Conservation (phyloP, 2,797 vertebrate species). For the Poeciliopsis infans region DNA sequence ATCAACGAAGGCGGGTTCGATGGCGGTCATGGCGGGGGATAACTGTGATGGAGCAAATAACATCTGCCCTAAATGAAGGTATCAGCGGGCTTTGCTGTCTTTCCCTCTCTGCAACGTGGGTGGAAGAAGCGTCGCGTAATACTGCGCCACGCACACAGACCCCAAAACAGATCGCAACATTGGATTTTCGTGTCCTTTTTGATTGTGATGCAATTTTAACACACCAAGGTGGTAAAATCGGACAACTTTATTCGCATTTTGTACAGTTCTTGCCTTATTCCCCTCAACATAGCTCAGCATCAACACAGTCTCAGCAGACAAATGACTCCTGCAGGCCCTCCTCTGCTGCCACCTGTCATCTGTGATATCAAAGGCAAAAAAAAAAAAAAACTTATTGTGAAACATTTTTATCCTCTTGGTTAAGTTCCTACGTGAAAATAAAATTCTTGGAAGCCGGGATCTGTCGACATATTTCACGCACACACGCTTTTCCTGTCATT, state of each 20-base stretch:
- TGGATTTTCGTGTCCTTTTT: background rate
- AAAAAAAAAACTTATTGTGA: conserved; percentile 25
- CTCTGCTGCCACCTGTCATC: conserved; percentile 69
- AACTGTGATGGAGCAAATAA: conserved; percentile 33
- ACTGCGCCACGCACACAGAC: conserved; percentile 80
- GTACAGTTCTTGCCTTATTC: background rate
- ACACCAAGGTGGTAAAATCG: background rate
- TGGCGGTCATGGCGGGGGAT: conserved; percentile 28
- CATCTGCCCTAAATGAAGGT: conserved; percentile 16
- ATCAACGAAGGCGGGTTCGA: conserved; percentile 24
- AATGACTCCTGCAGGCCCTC: conserved; percentile 66
- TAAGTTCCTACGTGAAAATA: conserved; percentile 17
- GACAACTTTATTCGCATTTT: background rate
- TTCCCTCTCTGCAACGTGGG: conserved; percentile 78
- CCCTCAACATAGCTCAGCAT: conserved; percentile 51
- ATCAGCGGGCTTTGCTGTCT: conserved; percentile 63
- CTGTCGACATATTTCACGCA: conserved; percentile 3
- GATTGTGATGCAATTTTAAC: conserved; percentile 8
- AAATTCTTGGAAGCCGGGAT: background rate
- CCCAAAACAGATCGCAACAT: conserved; percentile 56
- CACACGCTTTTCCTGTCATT: conserved; percentile 22
- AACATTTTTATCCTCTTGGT: conserved; percentile 12
- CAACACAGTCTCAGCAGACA: conserved; percentile 52
- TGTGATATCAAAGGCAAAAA: conserved; percentile 8
- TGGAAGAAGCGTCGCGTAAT: conserved; percentile 78